Evolutionary conservation across 2,797 vertebrate genomes (phyloP).

Genomic region (Anas georgica): DNA sequence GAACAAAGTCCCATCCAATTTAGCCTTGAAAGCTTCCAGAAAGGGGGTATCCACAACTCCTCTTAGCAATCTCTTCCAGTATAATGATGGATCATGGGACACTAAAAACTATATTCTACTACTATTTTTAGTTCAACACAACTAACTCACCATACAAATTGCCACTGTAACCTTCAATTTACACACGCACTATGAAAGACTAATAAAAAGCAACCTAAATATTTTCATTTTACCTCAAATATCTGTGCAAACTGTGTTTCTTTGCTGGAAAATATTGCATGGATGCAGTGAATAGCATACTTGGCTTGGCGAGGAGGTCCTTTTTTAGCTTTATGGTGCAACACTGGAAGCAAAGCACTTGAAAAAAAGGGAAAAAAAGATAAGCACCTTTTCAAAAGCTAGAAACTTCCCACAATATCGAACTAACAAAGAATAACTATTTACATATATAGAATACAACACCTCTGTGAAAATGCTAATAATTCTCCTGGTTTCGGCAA

Average conservation of each 20-base stretch:
- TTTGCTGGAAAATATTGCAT: conserved; percentile 97
- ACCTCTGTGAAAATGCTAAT: not conserved
- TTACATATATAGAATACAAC: not conserved
- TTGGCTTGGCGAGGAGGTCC: conserved; percentile 96
- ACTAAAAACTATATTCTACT: not conserved
- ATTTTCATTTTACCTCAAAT: conserved; percentile 88
- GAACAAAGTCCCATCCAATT: not conserved
- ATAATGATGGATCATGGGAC: not conserved
- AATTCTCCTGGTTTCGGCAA: not conserved
- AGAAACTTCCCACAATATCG: not conserved
- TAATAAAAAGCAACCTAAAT: not conserved
- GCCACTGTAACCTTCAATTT: not conserved
- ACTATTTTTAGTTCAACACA: not conserved
- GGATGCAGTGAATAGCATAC: conserved; percentile 97
- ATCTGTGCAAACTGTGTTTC: conserved; percentile 99
- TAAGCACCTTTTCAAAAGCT: not conserved
- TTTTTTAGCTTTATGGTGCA: conserved; percentile 97
- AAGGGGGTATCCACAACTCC: not conserved
- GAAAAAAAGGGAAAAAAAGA: not conserved
- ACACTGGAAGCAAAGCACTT: conserved; percentile 93
- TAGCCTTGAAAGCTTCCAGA: not conserved
- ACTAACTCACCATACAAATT: not conserved
- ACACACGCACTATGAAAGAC: not conserved
- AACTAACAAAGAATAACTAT: not conserved
- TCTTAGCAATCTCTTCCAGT: not conserved